Conservation (phyloP, 2,113 vertebrate genomes). For the Myrmecophaga tridactyla region DNA sequence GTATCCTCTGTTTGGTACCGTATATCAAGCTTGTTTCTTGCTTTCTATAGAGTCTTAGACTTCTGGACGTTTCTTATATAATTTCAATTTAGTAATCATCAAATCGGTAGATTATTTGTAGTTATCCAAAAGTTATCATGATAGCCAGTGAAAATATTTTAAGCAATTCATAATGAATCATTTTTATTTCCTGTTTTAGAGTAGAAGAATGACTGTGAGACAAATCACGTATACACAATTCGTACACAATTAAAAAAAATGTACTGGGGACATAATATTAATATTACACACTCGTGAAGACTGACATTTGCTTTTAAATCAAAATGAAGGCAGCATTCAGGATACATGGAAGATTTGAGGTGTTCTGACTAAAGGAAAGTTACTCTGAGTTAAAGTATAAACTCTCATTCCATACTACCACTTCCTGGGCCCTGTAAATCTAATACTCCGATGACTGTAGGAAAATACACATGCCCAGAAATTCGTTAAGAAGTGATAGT, state of each 20-base stretch:
- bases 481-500: not conserved
- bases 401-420: not conserved
- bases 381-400: not conserved
- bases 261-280: not conserved
- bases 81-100: slow-evolving; percentile 73
- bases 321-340: not conserved
- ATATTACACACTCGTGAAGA: slow-evolving; percentile 21
- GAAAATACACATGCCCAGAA: not conserved
- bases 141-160: slow-evolving; percentile 67
- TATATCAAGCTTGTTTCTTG: slow-evolving; percentile 59
- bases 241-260: slow-evolving; percentile 27
- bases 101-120: slow-evolving; percentile 64
- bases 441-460: not conserved
- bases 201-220: slow-evolving; percentile 54
- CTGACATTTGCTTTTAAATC: slow-evolving; percentile 35
- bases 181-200: slow-evolving; percentile 68
- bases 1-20: slow-evolving; percentile 62
- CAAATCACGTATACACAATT: slow-evolving; percentile 48
- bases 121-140: slow-evolving; percentile 65
- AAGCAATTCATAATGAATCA: slow-evolving; percentile 53
- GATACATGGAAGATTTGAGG: not conserved
- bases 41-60: slow-evolving; percentile 65
- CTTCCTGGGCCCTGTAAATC: not conserved
- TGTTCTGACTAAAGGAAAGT: not conserved
- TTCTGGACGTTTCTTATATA: slow-evolving; percentile 66